These are phyloP conservation scores for Lethrus apterus DNA, from an alignment of 1,140 invertebrate genomes.

Conservation along the genomic window DNA sequence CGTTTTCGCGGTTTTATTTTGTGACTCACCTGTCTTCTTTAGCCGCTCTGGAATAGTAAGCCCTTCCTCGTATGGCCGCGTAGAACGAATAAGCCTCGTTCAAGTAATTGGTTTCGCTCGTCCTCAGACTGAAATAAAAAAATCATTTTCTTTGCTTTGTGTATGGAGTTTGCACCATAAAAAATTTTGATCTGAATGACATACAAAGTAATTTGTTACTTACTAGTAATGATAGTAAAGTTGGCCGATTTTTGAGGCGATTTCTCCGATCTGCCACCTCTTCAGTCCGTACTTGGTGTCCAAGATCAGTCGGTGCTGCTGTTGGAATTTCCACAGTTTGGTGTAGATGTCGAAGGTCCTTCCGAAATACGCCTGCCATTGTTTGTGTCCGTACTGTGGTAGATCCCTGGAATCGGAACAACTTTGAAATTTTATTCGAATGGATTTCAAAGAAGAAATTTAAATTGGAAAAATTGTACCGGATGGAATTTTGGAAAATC, in stretches of 20 bases:
- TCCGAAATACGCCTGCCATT: constrained; percentile 97
- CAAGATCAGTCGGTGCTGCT: constrained; percentile 86
- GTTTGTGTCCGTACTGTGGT: constrained; percentile 94
- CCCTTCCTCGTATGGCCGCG: constrained; percentile 85
- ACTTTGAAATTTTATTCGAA: too few relatives aligned
- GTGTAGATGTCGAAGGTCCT: constrained; percentile 97
- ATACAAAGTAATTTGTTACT: constrained; percentile 46
- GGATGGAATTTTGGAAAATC: too few relatives aligned
- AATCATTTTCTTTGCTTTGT: too few relatives aligned
- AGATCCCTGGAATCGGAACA: constrained; percentile 76
- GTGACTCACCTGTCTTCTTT: constrained; percentile 83
- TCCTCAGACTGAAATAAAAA: constrained; percentile 63
- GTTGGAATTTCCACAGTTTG: constrained; percentile 98
- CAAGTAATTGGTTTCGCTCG: constrained; percentile 93
- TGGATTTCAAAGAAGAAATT: too few relatives aligned
- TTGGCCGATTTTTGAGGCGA: constrained; percentile 97
- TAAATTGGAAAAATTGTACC: too few relatives aligned
- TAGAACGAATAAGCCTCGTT: constrained; percentile 96
- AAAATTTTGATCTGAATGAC: too few relatives aligned
- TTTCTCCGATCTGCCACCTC: constrained; percentile 97
- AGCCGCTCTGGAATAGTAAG: constrained; percentile 88
- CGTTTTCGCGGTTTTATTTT: too few relatives aligned
- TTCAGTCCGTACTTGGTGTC: constrained; percentile 94
- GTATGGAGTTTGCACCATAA: too few relatives aligned
- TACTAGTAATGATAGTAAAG: constrained; percentile 99